Conservation (phyloP, 2,888 invertebrate genomes). For the Eulithis testata region DNA sequence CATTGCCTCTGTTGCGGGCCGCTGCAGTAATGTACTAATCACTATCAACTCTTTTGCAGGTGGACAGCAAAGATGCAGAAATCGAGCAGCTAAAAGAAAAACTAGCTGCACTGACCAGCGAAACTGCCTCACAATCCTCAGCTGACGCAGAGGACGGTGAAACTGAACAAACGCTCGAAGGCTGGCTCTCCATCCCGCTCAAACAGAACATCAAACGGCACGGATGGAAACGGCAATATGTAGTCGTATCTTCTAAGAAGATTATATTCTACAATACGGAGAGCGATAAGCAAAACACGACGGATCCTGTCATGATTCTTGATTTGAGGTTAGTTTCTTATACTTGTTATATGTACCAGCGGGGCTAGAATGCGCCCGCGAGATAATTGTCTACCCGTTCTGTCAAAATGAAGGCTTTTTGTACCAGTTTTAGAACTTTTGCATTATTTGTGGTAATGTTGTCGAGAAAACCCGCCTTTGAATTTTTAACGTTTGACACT, state of each 20-base stretch:
- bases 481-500: too few relatives aligned
- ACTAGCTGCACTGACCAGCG: slow-evolving; percentile 90
- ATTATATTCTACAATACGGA: slow-evolving; percentile 99
- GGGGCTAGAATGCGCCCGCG: too few relatives aligned
- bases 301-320: slow-evolving; percentile 96
- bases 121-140: slow-evolving; percentile 96
- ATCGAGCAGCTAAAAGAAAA: slow-evolving; percentile 96
- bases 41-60: slow-evolving; percentile 55
- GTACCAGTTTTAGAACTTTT: too few relatives aligned
- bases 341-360: background rate
- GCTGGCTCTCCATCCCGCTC: slow-evolving; percentile 97
- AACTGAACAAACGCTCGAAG: slow-evolving; percentile 93
- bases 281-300: slow-evolving; percentile 96
- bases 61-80: slow-evolving; percentile 98
- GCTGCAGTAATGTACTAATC: too few relatives aligned
- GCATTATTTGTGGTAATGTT: too few relatives aligned
- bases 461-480: too few relatives aligned
- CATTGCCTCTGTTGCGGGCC: too few relatives aligned
- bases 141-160: slow-evolving; percentile 94
- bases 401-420: too few relatives aligned
- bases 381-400: too few relatives aligned
- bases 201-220: slow-evolving; percentile 97
- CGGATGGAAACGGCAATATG: slow-evolving; percentile 98
- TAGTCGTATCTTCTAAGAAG: slow-evolving; percentile 98
- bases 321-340: slow-evolving; percentile 92